phyloP scores from a whole-genome alignment of 2,888 invertebrate genomes.

The Crematogaster levior region DNA sequence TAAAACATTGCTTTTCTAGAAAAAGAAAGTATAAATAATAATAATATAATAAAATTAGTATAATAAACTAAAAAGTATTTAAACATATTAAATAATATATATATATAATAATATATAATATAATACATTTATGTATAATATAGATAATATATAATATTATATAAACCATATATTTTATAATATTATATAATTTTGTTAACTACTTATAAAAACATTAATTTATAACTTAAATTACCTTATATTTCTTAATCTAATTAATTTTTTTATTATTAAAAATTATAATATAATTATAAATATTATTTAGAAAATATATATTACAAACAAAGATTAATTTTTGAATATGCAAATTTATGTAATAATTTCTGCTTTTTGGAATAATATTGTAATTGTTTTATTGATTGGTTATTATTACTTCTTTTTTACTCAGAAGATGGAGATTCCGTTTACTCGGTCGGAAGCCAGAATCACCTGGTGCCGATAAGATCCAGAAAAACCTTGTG shows the following conservation, averaged over 20 bases:
- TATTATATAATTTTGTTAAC: too few species aligned
- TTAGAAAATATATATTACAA: background rate
- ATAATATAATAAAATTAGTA: too few species aligned
- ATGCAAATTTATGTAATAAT: background rate
- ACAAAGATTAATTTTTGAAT: background rate
- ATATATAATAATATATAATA: too few species aligned
- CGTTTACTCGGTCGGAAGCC: conserved; percentile 80
- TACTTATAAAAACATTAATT: background rate
- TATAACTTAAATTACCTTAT: too few species aligned
- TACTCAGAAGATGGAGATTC: conserved; percentile 70
- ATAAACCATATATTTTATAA: too few species aligned
- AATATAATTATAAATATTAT: background rate
- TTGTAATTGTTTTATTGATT: background rate
- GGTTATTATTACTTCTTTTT: background rate
- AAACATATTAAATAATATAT: background rate
- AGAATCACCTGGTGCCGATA: conserved; percentile 79
- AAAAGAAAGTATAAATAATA: background rate
- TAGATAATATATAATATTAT: too few species aligned
- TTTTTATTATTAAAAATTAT: background rate
- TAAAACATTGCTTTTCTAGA: background rate
- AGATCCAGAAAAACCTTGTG: conserved; percentile 81
- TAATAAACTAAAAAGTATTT: background rate
- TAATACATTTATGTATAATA: too few species aligned
- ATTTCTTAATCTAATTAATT: too few species aligned
- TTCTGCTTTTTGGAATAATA: background rate